Base-by-base conservation (phyloP, 2,797 vertebrate genomes). In the Phaenicophaeus curvirostris region DNA sequence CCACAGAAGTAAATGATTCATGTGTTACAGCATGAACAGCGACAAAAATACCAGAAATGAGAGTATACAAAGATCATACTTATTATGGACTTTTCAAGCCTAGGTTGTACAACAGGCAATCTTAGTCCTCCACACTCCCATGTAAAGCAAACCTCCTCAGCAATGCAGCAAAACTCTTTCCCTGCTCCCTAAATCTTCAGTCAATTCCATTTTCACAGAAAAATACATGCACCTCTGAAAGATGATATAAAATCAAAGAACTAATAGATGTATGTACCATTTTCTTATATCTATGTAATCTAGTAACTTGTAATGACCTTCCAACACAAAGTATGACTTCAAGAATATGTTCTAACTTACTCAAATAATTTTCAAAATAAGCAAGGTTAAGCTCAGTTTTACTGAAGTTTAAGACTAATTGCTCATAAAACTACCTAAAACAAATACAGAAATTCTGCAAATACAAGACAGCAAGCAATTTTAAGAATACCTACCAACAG, bases 171-270 rank as follows among this genome's bases (percentile, higher is more conserved):
- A 27, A 28, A 74, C n/a, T 31, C 23, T 7, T 44, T 54, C 4
- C 5, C 21, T 7, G 1, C 23, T 42, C 25, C 23, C 31, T 15
- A 11, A 41, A 53, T 41, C 8, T 68, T 57, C 54, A 67, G 12
- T 11, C 9, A 6, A 72, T 57, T 67, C 50, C 0, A 1, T 37
- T 51, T 41, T n/a, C 41, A 59, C 3, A 19, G 66, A 19, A 48
- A 27, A 31, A 73, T 5, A 41, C 2, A 25, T 0, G 3, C 1
- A 4, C 8, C 16, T 50, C 50, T 19, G 11, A 24, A 68, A 30
- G 20, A 63, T 23, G 21, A 44, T 19, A 44, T 44, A 44, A 44
- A 39, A 42, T 42, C 9, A 54, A 79, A 66, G 11, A 81, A 5
- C 2, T 14, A 3, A 87, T 6, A 79, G 69, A 79, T 5, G 7